Evolutionary conservation across 2,888 invertebrate genomes (phyloP).

Genomic region (Caenorhabditis japonica): DNA sequence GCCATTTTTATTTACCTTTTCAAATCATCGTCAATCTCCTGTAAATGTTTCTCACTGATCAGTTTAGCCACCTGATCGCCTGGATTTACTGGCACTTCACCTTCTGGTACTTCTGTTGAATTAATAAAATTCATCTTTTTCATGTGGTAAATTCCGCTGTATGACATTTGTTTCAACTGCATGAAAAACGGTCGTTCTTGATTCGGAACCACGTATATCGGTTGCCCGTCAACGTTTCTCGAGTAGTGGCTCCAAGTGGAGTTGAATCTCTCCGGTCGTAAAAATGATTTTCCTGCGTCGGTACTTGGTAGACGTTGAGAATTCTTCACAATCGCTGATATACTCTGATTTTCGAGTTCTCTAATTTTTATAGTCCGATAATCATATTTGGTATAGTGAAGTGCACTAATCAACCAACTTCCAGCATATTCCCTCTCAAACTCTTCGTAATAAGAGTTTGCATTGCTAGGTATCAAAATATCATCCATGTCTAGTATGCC

Average conservation of each 20-base stretch:
- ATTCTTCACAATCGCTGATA: constrained; percentile 24
- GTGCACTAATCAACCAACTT: constrained; percentile 28
- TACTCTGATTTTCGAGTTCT: constrained; percentile 19
- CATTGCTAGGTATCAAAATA: constrained; percentile 54
- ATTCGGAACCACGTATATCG: constrained; percentile 29
- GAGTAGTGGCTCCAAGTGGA: constrained; percentile 46
- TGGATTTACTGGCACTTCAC: constrained; percentile 31
- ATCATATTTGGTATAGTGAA: constrained; percentile 31
- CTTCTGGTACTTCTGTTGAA: constrained; percentile 13
- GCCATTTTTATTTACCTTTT: too few relatives aligned
- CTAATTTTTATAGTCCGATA: constrained; percentile 34
- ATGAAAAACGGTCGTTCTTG: constrained; percentile 23
- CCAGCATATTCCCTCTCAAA: constrained; percentile 41
- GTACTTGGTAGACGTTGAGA: constrained; percentile 2
- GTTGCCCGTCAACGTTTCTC: constrained; percentile 28
- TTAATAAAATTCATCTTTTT: constrained; percentile 34
- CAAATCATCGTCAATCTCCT: constrained; percentile 37
- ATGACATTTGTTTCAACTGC: constrained; percentile 12
- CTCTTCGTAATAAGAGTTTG: constrained; percentile 54
- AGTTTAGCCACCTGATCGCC: constrained; percentile 30
- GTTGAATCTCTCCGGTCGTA: constrained; percentile 31
- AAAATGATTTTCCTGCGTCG: constrained; percentile 21
- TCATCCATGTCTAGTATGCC: constrained; percentile 61
- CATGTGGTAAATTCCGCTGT: constrained; percentile 40
- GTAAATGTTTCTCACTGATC: constrained; percentile 38